A percentile compares a stretch with the other conserved stretches of the same genome.
phyloP scores from a whole-genome alignment of 1,140 invertebrate species.

The Apis florea region DNA sequence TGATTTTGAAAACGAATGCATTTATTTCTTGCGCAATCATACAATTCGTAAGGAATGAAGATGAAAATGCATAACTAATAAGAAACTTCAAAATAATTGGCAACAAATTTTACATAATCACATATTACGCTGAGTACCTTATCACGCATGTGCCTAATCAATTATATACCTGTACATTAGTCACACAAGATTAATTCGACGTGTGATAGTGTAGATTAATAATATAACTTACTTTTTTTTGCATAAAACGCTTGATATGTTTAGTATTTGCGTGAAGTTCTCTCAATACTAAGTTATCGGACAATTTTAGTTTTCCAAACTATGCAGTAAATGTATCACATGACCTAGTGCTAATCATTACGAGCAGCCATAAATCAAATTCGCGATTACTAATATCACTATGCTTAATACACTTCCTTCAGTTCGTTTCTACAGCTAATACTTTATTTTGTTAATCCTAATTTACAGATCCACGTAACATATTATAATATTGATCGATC shows the following conservation, averaged over 20 bases:
- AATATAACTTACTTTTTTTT: not conserved
- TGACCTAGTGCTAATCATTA: not conserved
- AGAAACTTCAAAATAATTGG: not conserved
- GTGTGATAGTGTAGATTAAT: slow-evolving; percentile 4
- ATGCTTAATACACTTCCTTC: too few relatives aligned
- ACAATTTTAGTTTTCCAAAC: slow-evolving; percentile 9
- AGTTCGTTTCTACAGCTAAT: not conserved
- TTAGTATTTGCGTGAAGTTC: not conserved
- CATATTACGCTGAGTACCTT: not conserved
- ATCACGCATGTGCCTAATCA: too few relatives aligned
- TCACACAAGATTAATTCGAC: not conserved
- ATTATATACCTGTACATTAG: not conserved
- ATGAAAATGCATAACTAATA: not conserved
- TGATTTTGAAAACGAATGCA: too few relatives aligned
- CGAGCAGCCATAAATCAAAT: not conserved
- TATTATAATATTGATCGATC: too few relatives aligned
- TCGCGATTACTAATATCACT: not conserved
- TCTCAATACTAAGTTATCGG: not conserved
- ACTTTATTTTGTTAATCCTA: not conserved
- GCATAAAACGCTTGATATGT: not conserved
- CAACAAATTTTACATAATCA: not conserved
- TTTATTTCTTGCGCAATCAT: too few relatives aligned
- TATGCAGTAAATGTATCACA: not conserved
- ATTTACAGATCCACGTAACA: too few relatives aligned
- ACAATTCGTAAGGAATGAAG: too few relatives aligned